Conservation (phyloP, 1,140 invertebrate species). For the Drosophila burlai region DNA sequence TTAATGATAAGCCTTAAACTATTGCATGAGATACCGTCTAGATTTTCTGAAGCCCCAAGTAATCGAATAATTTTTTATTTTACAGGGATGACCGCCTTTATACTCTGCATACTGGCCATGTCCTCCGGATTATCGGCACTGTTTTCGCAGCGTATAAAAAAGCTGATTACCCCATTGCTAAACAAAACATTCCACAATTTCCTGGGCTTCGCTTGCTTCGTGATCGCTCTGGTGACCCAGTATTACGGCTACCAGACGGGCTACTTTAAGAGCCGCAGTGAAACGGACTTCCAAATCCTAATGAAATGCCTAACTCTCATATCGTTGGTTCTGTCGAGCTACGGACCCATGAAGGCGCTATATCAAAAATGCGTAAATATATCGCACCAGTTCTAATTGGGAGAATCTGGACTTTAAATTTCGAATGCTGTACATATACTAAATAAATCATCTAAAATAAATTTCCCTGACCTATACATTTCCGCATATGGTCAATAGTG, state of each 20-base stretch:
- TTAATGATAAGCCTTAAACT: background rate
- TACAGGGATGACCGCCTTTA: constrained; percentile 66
- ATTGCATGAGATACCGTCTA: background rate
- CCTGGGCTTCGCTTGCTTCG: constrained; percentile 69
- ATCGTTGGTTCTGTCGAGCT: constrained; percentile 64
- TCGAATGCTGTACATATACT: constrained; percentile 40
- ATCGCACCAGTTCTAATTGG: constrained; percentile 51
- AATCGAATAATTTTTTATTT: background rate
- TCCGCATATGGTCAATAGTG: background rate
- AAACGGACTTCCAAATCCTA: constrained; percentile 58
- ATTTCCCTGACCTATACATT: constrained; percentile 17
- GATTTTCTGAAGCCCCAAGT: background rate
- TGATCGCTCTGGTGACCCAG: constrained; percentile 73
- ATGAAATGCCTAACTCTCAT: constrained; percentile 72
- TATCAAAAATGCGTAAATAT: constrained; percentile 58
- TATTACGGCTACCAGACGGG: constrained; percentile 82
- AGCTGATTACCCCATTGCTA: constrained; percentile 63
- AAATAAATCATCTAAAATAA: constrained; percentile 12
- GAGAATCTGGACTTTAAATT: background rate
- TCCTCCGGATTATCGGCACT: constrained; percentile 70
- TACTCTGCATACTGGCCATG: constrained; percentile 70
- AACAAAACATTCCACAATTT: constrained; percentile 80
- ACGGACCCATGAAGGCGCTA: constrained; percentile 72
- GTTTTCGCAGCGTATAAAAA: constrained; percentile 69
- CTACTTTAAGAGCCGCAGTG: constrained; percentile 58